Percentiles rank a stretch among this genome's conserved stretches.
These are phyloP conservation scores for Athetis lepigone DNA, from an alignment of 2,888 invertebrate species.

Conservation along the genomic window DNA sequence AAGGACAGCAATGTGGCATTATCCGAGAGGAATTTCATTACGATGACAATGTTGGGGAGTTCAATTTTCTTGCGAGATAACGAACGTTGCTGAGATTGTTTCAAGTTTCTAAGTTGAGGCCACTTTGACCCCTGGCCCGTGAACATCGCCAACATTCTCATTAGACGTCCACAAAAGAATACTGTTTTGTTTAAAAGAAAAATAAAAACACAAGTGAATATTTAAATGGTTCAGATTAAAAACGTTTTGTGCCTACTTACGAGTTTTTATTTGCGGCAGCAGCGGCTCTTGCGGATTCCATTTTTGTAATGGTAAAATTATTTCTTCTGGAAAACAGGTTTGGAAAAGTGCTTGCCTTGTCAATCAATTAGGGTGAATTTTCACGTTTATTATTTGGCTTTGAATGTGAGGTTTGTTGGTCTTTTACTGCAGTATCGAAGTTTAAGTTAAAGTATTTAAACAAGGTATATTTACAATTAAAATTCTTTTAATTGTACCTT, in stretches of 20 bases:
- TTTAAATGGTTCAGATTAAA: constrained; percentile 62
- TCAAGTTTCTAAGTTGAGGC: constrained; percentile 80
- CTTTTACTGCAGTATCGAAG: too few species aligned
- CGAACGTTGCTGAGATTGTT: constrained; percentile 85
- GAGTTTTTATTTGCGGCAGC: constrained; percentile 32
- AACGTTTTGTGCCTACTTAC: constrained; percentile 47
- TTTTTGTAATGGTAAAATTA: constrained; percentile 44
- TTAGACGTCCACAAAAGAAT: constrained; percentile 81
- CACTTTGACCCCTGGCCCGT: constrained; percentile 87
- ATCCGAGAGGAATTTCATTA: constrained; percentile 84
- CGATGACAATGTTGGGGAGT: constrained; percentile 85
- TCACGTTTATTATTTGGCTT: constrained; percentile 8
- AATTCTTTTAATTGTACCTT: too few species aligned
- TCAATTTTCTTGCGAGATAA: constrained; percentile 85
- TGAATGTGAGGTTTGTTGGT: too few species aligned
- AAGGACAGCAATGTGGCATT: constrained; percentile 61
- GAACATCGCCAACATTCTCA: constrained; percentile 83
- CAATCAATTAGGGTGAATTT: constrained; percentile 33
- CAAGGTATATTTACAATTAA: too few species aligned
- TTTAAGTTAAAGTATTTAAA: too few species aligned
- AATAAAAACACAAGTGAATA: constrained; percentile 67
- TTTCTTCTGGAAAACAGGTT: constrained; percentile 36
- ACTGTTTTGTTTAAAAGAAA: constrained; percentile 73
- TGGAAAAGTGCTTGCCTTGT: constrained; percentile 11
- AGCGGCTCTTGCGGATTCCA: constrained; percentile 22